Evolutionary conservation across 2,113 vertebrate genomes (phyloP).

Genomic region (Epinephelus fuscoguttatus): DNA sequence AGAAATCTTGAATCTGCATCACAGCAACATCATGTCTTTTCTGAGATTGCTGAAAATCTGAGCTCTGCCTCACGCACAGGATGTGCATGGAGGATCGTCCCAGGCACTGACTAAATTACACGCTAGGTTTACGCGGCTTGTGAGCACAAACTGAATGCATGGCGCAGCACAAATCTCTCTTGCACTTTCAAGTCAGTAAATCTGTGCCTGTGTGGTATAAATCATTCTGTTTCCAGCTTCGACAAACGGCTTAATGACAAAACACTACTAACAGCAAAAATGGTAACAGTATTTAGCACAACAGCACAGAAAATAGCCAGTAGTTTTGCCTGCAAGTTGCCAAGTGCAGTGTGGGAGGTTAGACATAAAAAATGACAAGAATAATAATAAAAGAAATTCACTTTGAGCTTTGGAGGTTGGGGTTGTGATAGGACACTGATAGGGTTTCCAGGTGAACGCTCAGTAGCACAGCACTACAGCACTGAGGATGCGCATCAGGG

Average conservation of each 20-base stretch:
- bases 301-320: neutral
- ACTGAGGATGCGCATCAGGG: constrained; percentile 4
- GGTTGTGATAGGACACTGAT: constrained; percentile 18
- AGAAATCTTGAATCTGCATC: neutral
- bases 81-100: neutral
- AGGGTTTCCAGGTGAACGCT: constrained; percentile 25
- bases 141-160: constrained; percentile 8
- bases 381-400: neutral
- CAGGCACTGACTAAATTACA: neutral
- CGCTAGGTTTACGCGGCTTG: neutral
- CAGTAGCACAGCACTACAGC: constrained; percentile 10
- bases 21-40: neutral
- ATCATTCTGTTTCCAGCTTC: neutral
- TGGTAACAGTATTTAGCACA: neutral
- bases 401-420: constrained; percentile 18
- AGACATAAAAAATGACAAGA: constrained; percentile 25
- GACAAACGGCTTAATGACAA: neutral
- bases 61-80: neutral
- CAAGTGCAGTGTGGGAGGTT: constrained; percentile 3
- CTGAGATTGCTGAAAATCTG: neutral
- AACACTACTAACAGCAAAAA: neutral
- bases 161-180: neutral
- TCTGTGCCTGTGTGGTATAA: neutral
- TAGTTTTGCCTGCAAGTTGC: neutral
- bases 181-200: neutral